These are phyloP conservation scores for Anthopleura sola DNA, from an alignment of 64 coral and sea anemone genomes.

Conservation along the genomic window DNA sequence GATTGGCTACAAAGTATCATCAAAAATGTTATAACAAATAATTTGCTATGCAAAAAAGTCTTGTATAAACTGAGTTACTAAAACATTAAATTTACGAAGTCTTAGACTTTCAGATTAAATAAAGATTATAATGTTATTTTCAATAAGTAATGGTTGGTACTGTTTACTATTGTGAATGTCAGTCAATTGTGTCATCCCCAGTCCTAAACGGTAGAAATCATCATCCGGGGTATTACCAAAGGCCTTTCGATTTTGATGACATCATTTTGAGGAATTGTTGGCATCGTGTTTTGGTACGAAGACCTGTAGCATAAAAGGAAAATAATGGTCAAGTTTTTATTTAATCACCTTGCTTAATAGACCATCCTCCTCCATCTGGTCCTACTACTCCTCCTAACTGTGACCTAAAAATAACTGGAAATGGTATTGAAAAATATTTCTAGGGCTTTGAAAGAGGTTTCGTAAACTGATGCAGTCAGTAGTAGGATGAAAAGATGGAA, in stretches of 20 bases:
- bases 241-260: not conserved
- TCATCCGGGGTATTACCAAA: not conserved
- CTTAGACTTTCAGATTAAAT: no score
- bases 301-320: not conserved
- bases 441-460: no score
- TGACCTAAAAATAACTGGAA: not conserved
- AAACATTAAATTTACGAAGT: not conserved
- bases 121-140: no score
- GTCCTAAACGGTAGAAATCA: slow-evolving; percentile 6
- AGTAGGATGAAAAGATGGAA: no score
- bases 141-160: no score
- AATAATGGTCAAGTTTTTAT: not conserved
- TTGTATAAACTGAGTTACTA: not conserved
- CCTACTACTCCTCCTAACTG: no score
- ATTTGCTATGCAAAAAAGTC: not conserved
- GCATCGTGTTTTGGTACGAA: slow-evolving; percentile 5
- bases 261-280: slow-evolving; percentile 10
- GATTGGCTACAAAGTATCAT: no score
- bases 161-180: not conserved
- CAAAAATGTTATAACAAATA: not conserved
- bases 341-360: not conserved
- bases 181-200: not conserved
- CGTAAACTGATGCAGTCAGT: not conserved
- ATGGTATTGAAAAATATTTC: no score
- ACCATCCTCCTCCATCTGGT: not conserved